These are phyloP conservation scores for Agriopis aurantiaria DNA, from an alignment of 2,888 invertebrate genomes.

Conservation along the genomic window DNA sequence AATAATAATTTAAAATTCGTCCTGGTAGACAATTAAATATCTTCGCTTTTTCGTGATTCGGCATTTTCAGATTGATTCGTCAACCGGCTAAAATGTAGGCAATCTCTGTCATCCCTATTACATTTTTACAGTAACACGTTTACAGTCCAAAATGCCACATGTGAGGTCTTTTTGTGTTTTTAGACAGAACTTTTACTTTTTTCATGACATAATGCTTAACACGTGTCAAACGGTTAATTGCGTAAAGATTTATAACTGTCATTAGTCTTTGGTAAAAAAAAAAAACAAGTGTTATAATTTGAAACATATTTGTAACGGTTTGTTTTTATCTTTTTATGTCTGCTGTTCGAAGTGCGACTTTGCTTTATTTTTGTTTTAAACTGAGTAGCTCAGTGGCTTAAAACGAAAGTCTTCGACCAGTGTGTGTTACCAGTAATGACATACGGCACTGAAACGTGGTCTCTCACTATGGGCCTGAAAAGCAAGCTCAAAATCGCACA, in stretches of 20 bases:
- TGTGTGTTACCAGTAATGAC: too few relatives aligned
- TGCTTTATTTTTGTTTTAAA: too few relatives aligned
- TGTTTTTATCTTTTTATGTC: slow-evolving; percentile 10
- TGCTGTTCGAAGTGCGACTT: not conserved
- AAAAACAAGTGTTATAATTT: slow-evolving; percentile 43
- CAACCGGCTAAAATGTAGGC: not conserved
- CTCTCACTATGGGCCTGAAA: too few relatives aligned
- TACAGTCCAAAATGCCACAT: slow-evolving; percentile 45
- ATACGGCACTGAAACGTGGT: too few relatives aligned
- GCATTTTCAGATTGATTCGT: not conserved
- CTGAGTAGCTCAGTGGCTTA: too few relatives aligned
- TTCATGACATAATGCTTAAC: slow-evolving; percentile 48
- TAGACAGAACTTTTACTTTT: slow-evolving; percentile 36
- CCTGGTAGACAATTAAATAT: not conserved
- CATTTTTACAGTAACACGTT: slow-evolving; percentile 8
- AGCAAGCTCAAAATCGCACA: too few relatives aligned
- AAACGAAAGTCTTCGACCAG: too few relatives aligned
- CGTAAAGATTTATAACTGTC: slow-evolving; percentile 62
- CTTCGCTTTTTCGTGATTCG: not conserved
- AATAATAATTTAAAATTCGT: too few relatives aligned
- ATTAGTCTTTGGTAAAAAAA: slow-evolving; percentile 43
- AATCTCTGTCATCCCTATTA: not conserved
- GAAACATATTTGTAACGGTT: slow-evolving; percentile 40
- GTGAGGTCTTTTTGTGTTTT: slow-evolving; percentile 44
- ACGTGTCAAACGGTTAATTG: slow-evolving; percentile 69